Evolutionary conservation across 2,797 vertebrate species (phyloP), one percentile per base, ranked within the genome.

Genomic region (Octomys mimax): DNA sequence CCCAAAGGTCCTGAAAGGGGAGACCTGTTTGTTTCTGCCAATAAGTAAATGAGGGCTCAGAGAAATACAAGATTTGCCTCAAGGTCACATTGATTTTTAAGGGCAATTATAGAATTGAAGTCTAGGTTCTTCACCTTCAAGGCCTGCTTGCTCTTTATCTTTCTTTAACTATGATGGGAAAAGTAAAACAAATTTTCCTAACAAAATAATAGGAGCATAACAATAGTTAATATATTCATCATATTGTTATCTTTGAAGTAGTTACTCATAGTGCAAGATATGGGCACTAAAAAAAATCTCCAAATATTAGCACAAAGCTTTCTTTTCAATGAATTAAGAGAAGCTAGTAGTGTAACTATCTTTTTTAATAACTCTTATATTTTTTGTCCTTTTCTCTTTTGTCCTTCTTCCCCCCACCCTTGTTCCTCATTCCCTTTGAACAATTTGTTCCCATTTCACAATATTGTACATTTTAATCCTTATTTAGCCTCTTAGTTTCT

Each of bases 11-110:
- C 36, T 83, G 80, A 79, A 12, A 87, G 24, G 2, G 42, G 68
- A 95, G 28, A 54, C 31, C 12, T 85, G 33, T 88, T 94, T 92
- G 66, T 77, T 87, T 84, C 49, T 92, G 36, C 39, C 54, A 83
- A 78, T 80, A 62, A 89, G 36, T 71, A 84, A 93, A 95, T 1
- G 87, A 70, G 54, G 33, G 36, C 61, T 89, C 73, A 79, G 9
- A 83, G 84, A 52, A 88, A 93, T 92, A 49, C 49, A 31, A 26
- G n/a, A 91, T 81, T 78, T 85, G 59, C 22, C 33, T 77, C 49
- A 16, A 95, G 77, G 31, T 78, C 68, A 42, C 16, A 31, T 21
- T 87, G n/a, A 11, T 82, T 31, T 77, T 92, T 77, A 61, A 62
- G 22, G 1, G 0, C 31, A 52, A n/a, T 68, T 77, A 7, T 7